Evolutionary conservation across 2,797 vertebrate species (phyloP).

Genomic region (Vireo griseus): DNA sequence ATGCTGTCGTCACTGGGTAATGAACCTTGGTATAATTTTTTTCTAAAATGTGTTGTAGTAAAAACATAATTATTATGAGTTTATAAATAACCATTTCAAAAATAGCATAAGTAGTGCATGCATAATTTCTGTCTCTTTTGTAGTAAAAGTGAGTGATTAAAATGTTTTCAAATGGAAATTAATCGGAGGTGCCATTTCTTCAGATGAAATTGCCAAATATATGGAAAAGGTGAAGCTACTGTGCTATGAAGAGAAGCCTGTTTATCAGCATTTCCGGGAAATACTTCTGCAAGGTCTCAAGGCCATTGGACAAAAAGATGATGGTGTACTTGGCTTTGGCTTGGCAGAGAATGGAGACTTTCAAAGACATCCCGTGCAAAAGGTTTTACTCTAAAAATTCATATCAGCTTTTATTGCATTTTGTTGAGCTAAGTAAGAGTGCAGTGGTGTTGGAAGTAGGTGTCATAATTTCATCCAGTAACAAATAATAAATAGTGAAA

Average conservation of each 20-base stretch:
- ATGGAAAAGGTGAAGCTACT: constrained; percentile 86
- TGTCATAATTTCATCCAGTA: neutral
- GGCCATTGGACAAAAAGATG: constrained; percentile 79
- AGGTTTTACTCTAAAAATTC: constrained; percentile 53
- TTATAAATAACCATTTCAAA: constrained; percentile 26
- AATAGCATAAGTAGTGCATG: neutral
- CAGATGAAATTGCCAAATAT: constrained; percentile 88
- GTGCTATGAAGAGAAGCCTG: constrained; percentile 84
- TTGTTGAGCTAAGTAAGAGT: neutral
- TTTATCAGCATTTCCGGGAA: constrained; percentile 83
- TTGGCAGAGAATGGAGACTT: constrained; percentile 63
- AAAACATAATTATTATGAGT: constrained; percentile 24
- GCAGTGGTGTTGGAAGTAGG: neutral
- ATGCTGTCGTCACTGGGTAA: constrained; percentile 23
- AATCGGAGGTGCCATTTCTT: constrained; percentile 38
- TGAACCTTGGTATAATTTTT: constrained; percentile 18
- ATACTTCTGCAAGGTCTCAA: constrained; percentile 87
- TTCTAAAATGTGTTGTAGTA: neutral
- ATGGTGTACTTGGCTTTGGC: constrained; percentile 82
- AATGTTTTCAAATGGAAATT: constrained; percentile 16
- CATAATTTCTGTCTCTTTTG: neutral
- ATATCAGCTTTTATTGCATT: neutral
- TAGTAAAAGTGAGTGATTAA: neutral
- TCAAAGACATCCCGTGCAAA: constrained; percentile 58
- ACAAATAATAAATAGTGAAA: neutral